Evolutionary conservation across 2,888 invertebrate species (phyloP).

Genomic region (Melinaea menophilus): DNA sequence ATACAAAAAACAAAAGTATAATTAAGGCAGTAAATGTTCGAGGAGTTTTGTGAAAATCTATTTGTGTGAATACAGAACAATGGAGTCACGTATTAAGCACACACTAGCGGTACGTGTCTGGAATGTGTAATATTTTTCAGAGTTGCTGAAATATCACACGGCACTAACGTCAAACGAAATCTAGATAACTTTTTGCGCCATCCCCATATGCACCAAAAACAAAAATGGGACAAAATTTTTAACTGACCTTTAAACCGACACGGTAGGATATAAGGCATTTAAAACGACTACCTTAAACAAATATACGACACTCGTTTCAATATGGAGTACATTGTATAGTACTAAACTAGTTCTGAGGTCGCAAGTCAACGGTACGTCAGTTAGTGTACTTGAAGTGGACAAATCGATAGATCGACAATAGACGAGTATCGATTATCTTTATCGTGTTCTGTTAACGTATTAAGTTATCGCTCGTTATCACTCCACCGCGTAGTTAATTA

Average conservation of each 20-base stretch:
- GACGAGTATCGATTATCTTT: constrained; percentile 25
- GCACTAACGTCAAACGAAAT: constrained; percentile 2
- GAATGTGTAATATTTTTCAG: constrained; percentile 13
- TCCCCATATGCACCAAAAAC: too few species aligned
- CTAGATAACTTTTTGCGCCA: constrained; percentile 1
- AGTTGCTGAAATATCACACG: too few species aligned
- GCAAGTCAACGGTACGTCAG: background rate
- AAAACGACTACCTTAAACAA: too few species aligned
- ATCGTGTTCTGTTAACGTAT: constrained; percentile 23
- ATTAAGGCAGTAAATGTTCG: background rate
- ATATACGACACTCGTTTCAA: too few species aligned
- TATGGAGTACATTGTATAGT: too few species aligned
- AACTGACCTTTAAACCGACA: too few species aligned
- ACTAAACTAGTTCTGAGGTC: background rate
- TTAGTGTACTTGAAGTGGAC: background rate
- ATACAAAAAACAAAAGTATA: background rate
- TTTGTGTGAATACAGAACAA: constrained; percentile 14
- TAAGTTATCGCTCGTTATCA: constrained; percentile 17
- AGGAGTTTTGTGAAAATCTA: background rate
- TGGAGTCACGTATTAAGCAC: constrained; percentile 22
- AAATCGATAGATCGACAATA: background rate
- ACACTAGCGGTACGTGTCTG: constrained; percentile 14
- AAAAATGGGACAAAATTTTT: too few species aligned
- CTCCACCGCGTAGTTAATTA: constrained; percentile 24
- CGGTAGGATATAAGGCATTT: too few species aligned